phyloP scores from a whole-genome alignment of 2,888 invertebrate genomes.

The Therioaphis trifolii region DNA sequence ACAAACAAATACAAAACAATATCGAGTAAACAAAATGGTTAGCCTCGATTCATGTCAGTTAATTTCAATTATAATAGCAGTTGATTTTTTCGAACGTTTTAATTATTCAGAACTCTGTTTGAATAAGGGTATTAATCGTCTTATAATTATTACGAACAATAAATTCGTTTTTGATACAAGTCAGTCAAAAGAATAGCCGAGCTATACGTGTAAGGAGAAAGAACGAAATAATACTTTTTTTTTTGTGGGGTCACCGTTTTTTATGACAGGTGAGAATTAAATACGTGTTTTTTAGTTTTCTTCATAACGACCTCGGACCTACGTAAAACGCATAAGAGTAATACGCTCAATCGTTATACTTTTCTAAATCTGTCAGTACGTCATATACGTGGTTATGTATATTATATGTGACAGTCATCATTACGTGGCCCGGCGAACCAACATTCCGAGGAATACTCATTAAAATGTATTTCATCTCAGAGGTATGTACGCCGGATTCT shows the following conservation, averaged over 20 bases:
- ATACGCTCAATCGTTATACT: constrained; percentile 22
- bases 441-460: constrained; percentile 33
- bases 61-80: background rate
- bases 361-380: background rate
- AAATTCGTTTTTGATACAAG: constrained; percentile 4
- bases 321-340: constrained; percentile 21
- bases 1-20: background rate
- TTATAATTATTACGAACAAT: background rate
- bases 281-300: background rate
- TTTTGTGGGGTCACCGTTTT: background rate
- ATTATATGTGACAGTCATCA: constrained; percentile 17
- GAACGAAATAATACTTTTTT: constrained; percentile 1
- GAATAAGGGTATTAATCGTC: background rate
- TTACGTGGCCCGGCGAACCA: background rate
- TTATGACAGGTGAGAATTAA: background rate
- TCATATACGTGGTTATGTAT: background rate
- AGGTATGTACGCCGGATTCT: background rate
- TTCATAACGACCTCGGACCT: constrained; percentile 2
- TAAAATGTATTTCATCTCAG: constrained; percentile 45
- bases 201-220: background rate
- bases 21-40: background rate
- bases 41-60: background rate
- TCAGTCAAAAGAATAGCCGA: background rate
- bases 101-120: background rate
- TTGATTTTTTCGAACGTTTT: background rate